Conservation (phyloP, 2,113 vertebrate genomes). For the Bettongia penicillata region DNA sequence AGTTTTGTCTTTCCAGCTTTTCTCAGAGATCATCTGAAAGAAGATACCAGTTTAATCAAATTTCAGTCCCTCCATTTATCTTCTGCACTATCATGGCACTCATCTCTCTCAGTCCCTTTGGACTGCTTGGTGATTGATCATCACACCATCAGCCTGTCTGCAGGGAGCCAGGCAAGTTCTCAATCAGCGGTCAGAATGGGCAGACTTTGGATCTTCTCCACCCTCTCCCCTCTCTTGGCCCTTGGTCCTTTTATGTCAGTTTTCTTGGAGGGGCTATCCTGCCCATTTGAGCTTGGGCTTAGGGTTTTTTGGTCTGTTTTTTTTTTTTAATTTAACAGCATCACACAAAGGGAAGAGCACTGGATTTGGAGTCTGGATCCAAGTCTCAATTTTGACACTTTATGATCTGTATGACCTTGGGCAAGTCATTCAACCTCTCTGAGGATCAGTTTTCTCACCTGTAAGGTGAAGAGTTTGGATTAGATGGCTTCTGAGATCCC, state of each 20-base stretch:
- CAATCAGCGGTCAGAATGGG: slow-evolving; percentile 2
- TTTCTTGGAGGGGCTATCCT: too few relatives aligned
- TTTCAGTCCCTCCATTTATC: slow-evolving; percentile 76
- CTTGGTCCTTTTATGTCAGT: not conserved
- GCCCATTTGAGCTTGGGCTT: not conserved
- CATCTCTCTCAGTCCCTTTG: slow-evolving; percentile 63
- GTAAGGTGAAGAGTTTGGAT: not conserved
- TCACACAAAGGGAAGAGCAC: not conserved
- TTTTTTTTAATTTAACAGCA: not conserved
- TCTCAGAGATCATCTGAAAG: slow-evolving; percentile 44
- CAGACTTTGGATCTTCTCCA: not conserved
- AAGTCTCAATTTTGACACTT: not conserved
- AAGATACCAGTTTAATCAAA: slow-evolving; percentile 76
- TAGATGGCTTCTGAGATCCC: not conserved
- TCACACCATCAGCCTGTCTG: slow-evolving; percentile 22
- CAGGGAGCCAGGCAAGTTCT: slow-evolving; percentile 57
- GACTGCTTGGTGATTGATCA: slow-evolving; percentile 76
- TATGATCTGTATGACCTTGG: not conserved
- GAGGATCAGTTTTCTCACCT: not conserved
- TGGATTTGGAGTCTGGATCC: not conserved
- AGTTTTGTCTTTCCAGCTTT: slow-evolving; percentile 3
- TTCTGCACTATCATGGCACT: slow-evolving; percentile 71
- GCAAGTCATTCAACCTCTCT: not conserved
- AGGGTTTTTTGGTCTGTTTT: not conserved
- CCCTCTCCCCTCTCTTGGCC: too few relatives aligned